These are phyloP conservation scores for Leistus spinibarbis DNA, from an alignment of 2,888 invertebrate genomes.

Conservation along the genomic window DNA sequence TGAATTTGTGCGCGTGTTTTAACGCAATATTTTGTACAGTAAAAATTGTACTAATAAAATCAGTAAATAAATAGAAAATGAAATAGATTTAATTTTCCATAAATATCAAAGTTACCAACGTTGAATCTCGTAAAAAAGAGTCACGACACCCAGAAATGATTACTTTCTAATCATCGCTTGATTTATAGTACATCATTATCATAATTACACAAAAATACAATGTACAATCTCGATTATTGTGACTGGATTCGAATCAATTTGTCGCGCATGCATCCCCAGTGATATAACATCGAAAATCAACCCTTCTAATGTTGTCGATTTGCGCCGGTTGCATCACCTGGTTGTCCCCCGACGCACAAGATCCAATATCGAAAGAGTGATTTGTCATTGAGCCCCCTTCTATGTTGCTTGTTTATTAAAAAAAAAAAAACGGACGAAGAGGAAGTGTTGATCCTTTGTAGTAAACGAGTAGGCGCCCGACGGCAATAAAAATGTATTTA, in stretches of 20 bases:
- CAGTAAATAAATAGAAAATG: too few relatives aligned
- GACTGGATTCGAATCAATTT: neutral
- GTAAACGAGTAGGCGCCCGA: neutral
- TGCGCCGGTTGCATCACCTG: neutral
- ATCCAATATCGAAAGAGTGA: conserved; percentile 1
- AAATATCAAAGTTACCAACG: neutral
- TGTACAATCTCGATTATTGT: neutral
- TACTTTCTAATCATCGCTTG: neutral
- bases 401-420: neutral
- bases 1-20: too few relatives aligned
- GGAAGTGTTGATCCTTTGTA: neutral
- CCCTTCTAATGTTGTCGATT: neutral
- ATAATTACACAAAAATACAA: neutral
- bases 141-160: neutral
- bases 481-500: neutral
- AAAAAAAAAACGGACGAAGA: conserved; percentile 2
- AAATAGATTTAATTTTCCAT: neutral
- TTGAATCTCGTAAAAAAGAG: neutral
- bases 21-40: too few relatives aligned
- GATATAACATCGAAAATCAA: neutral
- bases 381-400: neutral
- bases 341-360: neutral
- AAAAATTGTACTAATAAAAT: too few relatives aligned
- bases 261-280: neutral
- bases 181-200: neutral